These are phyloP conservation scores for Mustela nigripes DNA, from an alignment of 2,113 vertebrate genomes.

Conservation along the genomic window DNA sequence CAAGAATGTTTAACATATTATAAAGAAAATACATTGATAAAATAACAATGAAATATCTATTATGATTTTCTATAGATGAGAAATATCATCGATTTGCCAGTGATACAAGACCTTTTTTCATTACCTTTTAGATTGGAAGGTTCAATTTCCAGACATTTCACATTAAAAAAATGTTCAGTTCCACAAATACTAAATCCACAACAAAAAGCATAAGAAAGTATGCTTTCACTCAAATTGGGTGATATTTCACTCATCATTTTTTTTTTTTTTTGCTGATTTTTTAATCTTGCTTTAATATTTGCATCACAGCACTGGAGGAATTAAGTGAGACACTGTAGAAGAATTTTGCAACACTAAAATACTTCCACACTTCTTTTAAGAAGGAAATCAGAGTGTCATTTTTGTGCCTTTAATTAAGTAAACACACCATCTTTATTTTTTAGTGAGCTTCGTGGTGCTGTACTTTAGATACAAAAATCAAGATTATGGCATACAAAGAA, in stretches of 20 bases:
- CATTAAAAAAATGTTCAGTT: not conserved
- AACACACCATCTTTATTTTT: slow-evolving; percentile 27
- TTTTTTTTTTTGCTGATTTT: slow-evolving; percentile 51
- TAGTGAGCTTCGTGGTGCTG: not conserved
- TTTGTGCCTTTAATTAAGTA: not conserved
- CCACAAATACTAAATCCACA: not conserved
- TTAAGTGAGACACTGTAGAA: slow-evolving; percentile 24
- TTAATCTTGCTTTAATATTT: slow-evolving; percentile 58
- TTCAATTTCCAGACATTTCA: slow-evolving; percentile 15
- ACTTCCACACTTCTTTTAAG: not conserved
- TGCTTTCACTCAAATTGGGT: not conserved
- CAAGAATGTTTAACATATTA: not conserved
- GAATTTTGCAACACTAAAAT: slow-evolving; percentile 45
- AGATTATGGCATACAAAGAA: not conserved
- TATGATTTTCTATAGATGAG: not conserved
- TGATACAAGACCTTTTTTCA: not conserved
- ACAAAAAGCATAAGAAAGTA: not conserved
- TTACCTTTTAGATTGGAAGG: not conserved
- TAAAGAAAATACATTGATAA: not conserved
- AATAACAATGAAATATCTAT: not conserved
- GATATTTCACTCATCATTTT: slow-evolving; percentile 30
- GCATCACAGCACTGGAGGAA: not conserved
- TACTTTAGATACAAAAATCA: slow-evolving; percentile 35
- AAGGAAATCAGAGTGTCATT: not conserved
- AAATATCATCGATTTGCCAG: not conserved